phyloP scores from a whole-genome alignment of 2,888 invertebrate species.

The Ophion obscuratus region DNA sequence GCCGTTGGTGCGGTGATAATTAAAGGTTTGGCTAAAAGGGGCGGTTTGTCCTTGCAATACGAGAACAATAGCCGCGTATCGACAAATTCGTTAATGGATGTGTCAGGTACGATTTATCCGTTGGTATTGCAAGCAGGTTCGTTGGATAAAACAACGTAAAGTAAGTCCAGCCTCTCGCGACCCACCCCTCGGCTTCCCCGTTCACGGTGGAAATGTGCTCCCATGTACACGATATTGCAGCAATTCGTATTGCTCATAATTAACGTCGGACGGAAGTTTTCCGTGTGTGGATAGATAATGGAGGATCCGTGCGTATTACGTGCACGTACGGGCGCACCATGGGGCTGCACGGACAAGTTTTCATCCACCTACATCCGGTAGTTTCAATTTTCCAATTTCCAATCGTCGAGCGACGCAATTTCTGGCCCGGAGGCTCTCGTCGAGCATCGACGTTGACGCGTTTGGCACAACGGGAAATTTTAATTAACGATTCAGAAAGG shows the following conservation, averaged over 20 bases:
- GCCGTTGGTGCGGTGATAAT: too few species aligned
- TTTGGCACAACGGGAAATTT: conserved; percentile 35
- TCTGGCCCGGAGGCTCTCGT: conserved; percentile 26
- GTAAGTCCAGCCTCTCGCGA: background rate
- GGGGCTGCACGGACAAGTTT: background rate
- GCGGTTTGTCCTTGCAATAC: background rate
- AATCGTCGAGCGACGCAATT: conserved; percentile 61
- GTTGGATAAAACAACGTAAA: conserved; percentile 30
- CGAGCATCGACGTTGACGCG: conserved; percentile 4
- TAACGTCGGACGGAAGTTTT: conserved; percentile 37
- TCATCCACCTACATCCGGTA: conserved; percentile 25
- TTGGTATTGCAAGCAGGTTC: conserved; percentile 26
- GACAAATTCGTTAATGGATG: conserved; percentile 38
- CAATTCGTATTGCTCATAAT: conserved; percentile 40
- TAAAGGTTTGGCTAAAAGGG: background rate
- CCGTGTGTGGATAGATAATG: conserved; percentile 22
- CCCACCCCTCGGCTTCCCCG: too few species aligned
- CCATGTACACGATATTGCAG: background rate
- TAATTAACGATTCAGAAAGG: conserved; percentile 60
- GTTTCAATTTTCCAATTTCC: conserved; percentile 67
- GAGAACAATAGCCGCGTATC: conserved; percentile 18
- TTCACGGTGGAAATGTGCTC: background rate
- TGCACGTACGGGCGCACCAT: background rate
- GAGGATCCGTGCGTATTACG: conserved; percentile 39
- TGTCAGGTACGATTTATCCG: conserved; percentile 31